Conservation (phyloP, 2,888 invertebrate species). For the Stenodera caucasica region DNA sequence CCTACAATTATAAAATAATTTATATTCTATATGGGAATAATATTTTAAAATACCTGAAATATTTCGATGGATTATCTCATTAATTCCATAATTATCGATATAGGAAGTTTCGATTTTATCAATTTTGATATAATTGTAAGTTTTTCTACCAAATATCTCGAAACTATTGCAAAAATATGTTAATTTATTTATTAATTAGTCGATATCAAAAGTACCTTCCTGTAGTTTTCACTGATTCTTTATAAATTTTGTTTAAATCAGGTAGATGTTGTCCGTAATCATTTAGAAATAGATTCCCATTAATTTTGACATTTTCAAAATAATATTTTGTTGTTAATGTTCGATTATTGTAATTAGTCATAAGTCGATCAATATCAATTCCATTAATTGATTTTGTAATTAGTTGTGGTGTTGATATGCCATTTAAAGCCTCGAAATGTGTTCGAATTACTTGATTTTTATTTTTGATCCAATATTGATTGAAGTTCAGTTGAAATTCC, state of each 20-base stretch:
- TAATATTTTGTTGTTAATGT: slow-evolving; percentile 37
- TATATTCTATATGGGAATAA: no score
- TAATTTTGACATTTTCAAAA: slow-evolving; percentile 47
- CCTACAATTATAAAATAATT: slow-evolving; percentile 29
- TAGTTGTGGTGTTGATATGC: slow-evolving; percentile 45
- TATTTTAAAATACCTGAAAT: slow-evolving; percentile 5
- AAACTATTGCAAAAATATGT: slow-evolving; percentile 32
- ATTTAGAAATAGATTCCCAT: slow-evolving; percentile 44
- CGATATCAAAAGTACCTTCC: slow-evolving; percentile 43
- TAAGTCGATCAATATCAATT: slow-evolving; percentile 40
- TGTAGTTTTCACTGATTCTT: slow-evolving; percentile 42
- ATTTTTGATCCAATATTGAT: slow-evolving; percentile 50
- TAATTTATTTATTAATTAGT: background rate
- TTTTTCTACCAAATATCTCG: slow-evolving; percentile 42
- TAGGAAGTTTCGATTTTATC: slow-evolving; percentile 33
- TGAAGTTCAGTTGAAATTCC: slow-evolving; percentile 36
- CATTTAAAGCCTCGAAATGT: slow-evolving; percentile 41
- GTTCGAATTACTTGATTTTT: slow-evolving; percentile 46
- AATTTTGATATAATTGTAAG: slow-evolving; percentile 37
- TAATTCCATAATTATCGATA: slow-evolving; percentile 28
- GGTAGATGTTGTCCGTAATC: slow-evolving; percentile 39
- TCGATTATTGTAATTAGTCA: slow-evolving; percentile 41
- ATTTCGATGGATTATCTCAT: slow-evolving; percentile 26
- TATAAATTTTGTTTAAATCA: slow-evolving; percentile 42
- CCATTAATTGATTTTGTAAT: slow-evolving; percentile 43